Evolutionary conservation across 2,888 invertebrate species (phyloP), one percentile per base, ranked within the genome.

Genomic region (Dolichopus griseipennis): DNA sequence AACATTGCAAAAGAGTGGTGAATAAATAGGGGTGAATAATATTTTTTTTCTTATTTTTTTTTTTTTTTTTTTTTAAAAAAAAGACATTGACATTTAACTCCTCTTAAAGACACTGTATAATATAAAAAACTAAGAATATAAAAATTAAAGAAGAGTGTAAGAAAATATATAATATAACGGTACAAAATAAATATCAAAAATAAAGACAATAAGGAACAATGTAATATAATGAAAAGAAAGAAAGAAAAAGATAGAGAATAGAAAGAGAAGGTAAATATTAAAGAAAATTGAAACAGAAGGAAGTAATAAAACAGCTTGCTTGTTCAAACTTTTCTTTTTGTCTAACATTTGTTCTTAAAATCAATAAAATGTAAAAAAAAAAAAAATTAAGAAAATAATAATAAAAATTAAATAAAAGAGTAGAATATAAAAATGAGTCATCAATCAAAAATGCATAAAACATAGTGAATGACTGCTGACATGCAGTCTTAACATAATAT

Each of bases 401-500:
- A 52, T 4, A 52, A 52, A 1, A 15, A 41, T 41, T 6, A 9
- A 15, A 6, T n/a, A 18, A 15, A n/a, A 37, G 8, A 37, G 8
- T 8, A 37, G 8, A 37, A 37, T 6, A 52, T 6, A 52, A 18
- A 52, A 52, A 52, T 52, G 52, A 52, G n/a, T 52, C 52, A 52
- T 52, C 52, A 52, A 52, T 52, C 52, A 52, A 52, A 52, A 52
- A 52, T 52, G 52, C 52, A 52, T 52, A n/a, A 52, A 52, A 52
- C 52, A 18, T n/a, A 52, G 18, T 52, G 37, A 37, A 4, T 37
- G 37, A 37, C 12, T 37, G 37, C 37, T 37, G 37, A 27, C 27
- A 27, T 37, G 37, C 12, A 12, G 8, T 37, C 37, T 37, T n/a
- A n/a, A 12, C 12, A 37, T 37, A n/a, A n/a, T n/a, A n/a, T n/a